These are phyloP conservation scores for Plecturocebus donacophilus DNA, from an alignment of 2,113 vertebrate species.

Conservation along the genomic window DNA sequence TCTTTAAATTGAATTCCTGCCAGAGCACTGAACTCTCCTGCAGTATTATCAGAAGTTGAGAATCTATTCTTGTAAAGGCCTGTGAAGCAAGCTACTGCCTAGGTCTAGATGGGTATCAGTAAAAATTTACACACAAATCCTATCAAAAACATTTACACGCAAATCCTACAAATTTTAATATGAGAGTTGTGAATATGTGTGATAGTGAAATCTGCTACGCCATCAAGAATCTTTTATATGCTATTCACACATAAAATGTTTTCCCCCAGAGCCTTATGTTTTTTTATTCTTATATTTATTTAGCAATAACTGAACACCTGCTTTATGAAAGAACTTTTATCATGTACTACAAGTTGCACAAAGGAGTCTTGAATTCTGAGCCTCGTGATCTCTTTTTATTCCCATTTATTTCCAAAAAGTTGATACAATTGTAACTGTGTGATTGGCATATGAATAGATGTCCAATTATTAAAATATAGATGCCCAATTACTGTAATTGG, in stretches of 20 bases:
- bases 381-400: neutral
- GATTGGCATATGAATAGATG: neutral
- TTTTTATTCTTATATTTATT: constrained; percentile 38
- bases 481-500: neutral
- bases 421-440: neutral
- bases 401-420: constrained; percentile 3
- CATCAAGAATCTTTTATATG: neutral
- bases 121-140: neutral
- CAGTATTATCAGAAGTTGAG: neutral
- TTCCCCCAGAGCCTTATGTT: neutral
- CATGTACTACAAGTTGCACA: neutral
- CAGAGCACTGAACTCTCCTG: neutral
- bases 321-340: constrained; percentile 28
- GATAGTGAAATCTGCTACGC: neutral
- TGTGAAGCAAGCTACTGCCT: neutral
- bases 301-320: constrained; percentile 30
- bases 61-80: neutral
- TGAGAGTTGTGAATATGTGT: neutral
- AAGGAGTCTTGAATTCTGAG: neutral
- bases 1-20: neutral
- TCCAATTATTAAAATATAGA: neutral
- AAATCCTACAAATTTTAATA: neutral
- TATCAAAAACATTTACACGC: neutral
- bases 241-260: neutral
- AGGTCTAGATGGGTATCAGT: neutral